Base-by-base conservation (phyloP, 2,888 invertebrate genomes). In the Koerneria pararmatus region DNA sequence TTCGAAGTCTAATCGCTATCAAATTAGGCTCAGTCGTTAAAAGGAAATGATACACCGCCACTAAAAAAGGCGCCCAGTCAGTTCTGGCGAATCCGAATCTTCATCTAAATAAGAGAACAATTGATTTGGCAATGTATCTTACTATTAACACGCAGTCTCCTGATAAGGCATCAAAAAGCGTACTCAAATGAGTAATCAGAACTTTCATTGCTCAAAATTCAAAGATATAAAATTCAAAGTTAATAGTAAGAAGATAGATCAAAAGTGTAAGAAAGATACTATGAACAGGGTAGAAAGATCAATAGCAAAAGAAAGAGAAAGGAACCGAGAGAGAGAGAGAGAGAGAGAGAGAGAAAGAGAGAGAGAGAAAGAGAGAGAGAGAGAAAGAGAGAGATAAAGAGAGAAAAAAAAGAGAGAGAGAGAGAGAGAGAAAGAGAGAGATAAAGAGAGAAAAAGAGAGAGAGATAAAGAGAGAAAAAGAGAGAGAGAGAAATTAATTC, bases 221-320 rank as follows among this genome's bases (percentile, higher is more conserved):
- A 41, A 41, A 41, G n/a, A 41, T 41, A 41, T 15, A 41, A 15
- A 41, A 11, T n/a, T 41, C 11, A 15, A 41, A 15, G 11, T 41
- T n/a, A 41, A 41, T 41, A 15, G n/a, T 41, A 41, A 41, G 46
- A 15, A 41, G n/a, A 11, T 41, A 15, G 46, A 41, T 41, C n/a
- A 41, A n/a, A 15, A 41, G 46, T 41, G 11, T 41, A n/a, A n/a
- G n/a, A 1, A 22, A 8, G n/a, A 8, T 24, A 48, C 51, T 51
- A 29, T 27, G 0, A 22, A 3, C 48, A 3, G 48, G 24, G 24
- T 51, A 29, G 24, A 29, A 27, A 51, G 24, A 24, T 51, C 24
- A 51, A 6, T 24, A 24, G 56, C 32, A 56, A 32, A 56, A 32
- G 57, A 35, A 57, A 35, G 27, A 37, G 57, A 27, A 35, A 31